Evolutionary conservation across 1,140 invertebrate genomes (phyloP).

Genomic region (Nixonia krombeini): DNA sequence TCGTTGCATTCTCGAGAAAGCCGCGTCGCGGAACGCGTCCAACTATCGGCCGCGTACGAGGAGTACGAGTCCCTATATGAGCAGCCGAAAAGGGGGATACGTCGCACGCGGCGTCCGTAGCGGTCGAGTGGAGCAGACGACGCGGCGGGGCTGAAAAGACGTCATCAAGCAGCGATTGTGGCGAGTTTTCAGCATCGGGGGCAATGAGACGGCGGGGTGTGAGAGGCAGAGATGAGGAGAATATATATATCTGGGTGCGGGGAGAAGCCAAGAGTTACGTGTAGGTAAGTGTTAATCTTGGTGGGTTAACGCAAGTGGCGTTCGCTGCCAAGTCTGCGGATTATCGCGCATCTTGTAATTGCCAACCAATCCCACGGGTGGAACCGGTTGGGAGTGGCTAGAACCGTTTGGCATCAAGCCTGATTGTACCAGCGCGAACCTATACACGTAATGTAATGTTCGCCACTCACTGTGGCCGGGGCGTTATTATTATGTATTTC

Average conservation of each 20-base stretch:
- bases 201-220: slow-evolving; percentile 28
- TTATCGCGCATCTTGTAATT: slow-evolving; percentile 72
- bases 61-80: too few species aligned
- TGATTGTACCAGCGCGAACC: slow-evolving; percentile 62
- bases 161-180: slow-evolving; percentile 37
- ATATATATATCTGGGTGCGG: too few species aligned
- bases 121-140: too few species aligned
- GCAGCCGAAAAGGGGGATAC: too few species aligned
- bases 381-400: slow-evolving; percentile 61
- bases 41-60: too few species aligned
- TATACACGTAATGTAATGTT: slow-evolving; percentile 52
- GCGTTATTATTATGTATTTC: slow-evolving; percentile 43
- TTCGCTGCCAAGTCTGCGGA: slow-evolving; percentile 70
- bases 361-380: slow-evolving; percentile 69
- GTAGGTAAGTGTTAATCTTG: slow-evolving; percentile 71
- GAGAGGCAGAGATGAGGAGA: slow-evolving; percentile 40
- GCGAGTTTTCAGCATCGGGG: slow-evolving; percentile 31
- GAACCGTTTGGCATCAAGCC: slow-evolving; percentile 70
- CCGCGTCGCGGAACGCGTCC: too few species aligned
- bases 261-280: slow-evolving; percentile 64
- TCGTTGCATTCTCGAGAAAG: too few species aligned
- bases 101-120: too few species aligned
- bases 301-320: slow-evolving; percentile 67
- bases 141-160: slow-evolving; percentile 20
- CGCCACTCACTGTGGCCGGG: slow-evolving; percentile 54